Percentiles rank a stretch among this genome's conserved stretches.
These are phyloP conservation scores for Rousettus madagascariensis DNA, from an alignment of 2,797 vertebrate species.

Conservation along the genomic window DNA sequence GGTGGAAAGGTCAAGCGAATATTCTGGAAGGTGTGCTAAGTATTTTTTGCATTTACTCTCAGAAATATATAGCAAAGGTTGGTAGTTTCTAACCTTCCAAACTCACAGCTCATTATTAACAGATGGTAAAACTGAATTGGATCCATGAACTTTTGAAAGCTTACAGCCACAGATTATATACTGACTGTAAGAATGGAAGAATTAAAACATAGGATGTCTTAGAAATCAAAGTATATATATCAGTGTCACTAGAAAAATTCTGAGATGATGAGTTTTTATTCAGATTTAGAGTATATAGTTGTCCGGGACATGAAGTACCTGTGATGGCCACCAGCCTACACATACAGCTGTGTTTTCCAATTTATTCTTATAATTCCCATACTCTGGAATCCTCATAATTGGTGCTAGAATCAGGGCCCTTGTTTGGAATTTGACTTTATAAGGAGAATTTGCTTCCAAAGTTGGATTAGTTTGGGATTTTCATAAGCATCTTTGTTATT, in stretches of 20 bases:
- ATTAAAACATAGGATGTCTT: neutral
- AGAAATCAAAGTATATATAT: neutral
- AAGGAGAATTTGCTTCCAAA: neutral
- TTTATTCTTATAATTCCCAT: neutral
- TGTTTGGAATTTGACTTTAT: neutral
- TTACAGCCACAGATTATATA: neutral
- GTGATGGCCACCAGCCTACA: neutral
- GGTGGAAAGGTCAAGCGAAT: neutral
- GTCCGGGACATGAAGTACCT: neutral
- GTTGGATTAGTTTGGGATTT: neutral
- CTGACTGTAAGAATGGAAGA: neutral
- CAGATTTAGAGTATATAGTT: neutral
- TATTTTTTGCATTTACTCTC: conserved; percentile 36
- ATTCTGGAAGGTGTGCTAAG: neutral
- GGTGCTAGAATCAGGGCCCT: neutral
- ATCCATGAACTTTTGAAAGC: neutral
- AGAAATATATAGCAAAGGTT: neutral
- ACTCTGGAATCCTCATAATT: neutral
- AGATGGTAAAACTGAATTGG: neutral
- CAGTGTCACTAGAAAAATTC: neutral
- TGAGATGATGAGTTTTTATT: neutral
- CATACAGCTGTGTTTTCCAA: neutral
- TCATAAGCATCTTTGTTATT: neutral
- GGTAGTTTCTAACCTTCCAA: neutral
- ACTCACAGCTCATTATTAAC: neutral